These are phyloP conservation scores for Yoshiicerus persimilis DNA, from an alignment of 1,140 invertebrate species.

Conservation along the genomic window DNA sequence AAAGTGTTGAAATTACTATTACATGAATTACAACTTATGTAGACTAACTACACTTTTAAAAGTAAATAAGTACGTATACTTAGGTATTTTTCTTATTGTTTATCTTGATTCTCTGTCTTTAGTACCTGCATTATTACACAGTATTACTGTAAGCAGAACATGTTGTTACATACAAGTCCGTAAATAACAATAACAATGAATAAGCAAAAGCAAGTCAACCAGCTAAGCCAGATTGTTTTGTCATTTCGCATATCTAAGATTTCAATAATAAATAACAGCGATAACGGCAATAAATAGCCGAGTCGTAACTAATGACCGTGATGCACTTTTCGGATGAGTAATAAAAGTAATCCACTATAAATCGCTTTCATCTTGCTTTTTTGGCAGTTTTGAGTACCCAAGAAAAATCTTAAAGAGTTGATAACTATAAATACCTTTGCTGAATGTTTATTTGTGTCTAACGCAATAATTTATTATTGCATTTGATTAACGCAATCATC, in stretches of 20 bases:
- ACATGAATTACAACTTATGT: neutral
- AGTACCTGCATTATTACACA: neutral
- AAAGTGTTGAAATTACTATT: neutral
- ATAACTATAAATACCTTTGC: no score
- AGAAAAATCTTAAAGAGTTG: no score
- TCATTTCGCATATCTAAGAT: neutral
- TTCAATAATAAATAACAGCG: neutral
- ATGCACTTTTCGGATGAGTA: neutral
- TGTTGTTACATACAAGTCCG: neutral
- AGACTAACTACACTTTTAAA: neutral
- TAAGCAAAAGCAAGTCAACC: neutral
- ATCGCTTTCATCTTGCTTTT: neutral
- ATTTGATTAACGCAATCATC: neutral
- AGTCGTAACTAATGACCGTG: neutral
- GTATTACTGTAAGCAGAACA: neutral
- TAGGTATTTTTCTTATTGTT: neutral
- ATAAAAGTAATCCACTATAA: neutral
- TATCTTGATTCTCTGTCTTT: neutral
- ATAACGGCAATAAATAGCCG: neutral
- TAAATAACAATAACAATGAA: neutral
- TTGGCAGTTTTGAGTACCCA: neutral
- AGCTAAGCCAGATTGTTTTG: neutral
- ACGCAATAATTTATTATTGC: neutral
- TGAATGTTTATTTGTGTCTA: neutral
- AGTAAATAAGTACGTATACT: neutral